phyloP scores from a whole-genome alignment of 2,113 vertebrate genomes.

The Herpetotheres cachinnans region DNA sequence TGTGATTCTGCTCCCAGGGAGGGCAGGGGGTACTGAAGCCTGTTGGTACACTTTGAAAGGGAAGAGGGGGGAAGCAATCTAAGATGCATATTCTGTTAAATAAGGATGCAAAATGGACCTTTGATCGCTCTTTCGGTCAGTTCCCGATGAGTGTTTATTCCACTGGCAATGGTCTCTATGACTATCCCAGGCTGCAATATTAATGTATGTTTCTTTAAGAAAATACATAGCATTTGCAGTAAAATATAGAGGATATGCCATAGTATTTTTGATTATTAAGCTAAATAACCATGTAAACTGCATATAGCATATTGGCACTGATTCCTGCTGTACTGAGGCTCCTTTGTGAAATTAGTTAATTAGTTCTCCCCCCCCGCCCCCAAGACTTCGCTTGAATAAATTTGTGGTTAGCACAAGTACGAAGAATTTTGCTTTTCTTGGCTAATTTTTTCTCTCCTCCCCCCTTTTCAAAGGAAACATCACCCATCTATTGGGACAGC shows the following conservation, averaged over 20 bases:
- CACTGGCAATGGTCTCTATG: not conserved
- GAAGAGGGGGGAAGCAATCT: not conserved
- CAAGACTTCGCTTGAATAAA: conserved; percentile 14
- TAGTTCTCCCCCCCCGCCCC: not conserved
- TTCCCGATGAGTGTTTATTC: not conserved
- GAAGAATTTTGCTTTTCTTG: conserved; percentile 37
- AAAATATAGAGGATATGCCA: not conserved
- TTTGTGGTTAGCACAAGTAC: conserved; percentile 26
- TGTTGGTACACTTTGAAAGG: not conserved
- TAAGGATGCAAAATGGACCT: not conserved
- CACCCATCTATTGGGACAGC: not conserved
- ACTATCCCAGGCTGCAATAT: not conserved
- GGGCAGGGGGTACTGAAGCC: not conserved
- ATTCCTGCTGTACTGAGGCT: conserved; percentile 39
- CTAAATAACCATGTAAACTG: conserved; percentile 53
- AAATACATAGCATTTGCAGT: not conserved
- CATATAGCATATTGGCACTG: conserved; percentile 25
- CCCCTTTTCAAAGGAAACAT: not conserved
- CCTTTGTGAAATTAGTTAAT: conserved; percentile 62
- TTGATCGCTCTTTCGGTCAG: not conserved
- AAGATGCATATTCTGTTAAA: not conserved
- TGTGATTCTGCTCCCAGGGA: not conserved
- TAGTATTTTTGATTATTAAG: conserved; percentile 45
- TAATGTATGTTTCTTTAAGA: conserved; percentile 28
- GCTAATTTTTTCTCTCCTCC: not conserved